Conservation (phyloP, 2,113 vertebrate genomes). For the human (Homo sapiens) region DNA sequence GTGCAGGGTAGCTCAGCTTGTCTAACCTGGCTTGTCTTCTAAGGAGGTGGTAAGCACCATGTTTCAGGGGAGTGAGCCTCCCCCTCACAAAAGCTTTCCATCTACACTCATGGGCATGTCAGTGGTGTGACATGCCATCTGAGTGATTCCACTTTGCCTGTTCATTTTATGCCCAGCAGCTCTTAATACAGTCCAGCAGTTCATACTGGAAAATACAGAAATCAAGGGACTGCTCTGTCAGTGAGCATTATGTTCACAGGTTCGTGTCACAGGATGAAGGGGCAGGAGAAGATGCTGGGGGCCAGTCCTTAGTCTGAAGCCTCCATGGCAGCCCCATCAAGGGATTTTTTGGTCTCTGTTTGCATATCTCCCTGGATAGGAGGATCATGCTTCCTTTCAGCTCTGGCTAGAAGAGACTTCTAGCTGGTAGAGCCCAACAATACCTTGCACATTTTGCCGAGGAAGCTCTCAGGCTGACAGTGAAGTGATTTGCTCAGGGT, state of each 20-base stretch:
- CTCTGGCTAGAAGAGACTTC: neutral
- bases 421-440: neutral
- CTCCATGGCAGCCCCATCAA: neutral
- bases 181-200: neutral
- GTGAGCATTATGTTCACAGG: neutral
- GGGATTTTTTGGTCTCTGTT: neutral
- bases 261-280: neutral
- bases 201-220: neutral
- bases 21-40: neutral
- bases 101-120: neutral
- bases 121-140: neutral
- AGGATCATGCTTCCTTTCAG: neutral
- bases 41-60: neutral
- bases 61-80: neutral
- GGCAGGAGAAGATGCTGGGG: neutral
- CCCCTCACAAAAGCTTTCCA: neutral
- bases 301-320: neutral
- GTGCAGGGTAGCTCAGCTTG: neutral
- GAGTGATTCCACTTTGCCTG: neutral
- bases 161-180: neutral
- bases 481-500: neutral
- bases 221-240: neutral
- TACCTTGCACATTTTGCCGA: neutral
- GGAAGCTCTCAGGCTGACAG: neutral
- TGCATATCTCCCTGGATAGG: neutral